A percentile compares a stretch with the other conserved stretches of the same genome.
These are phyloP conservation scores for Antigone vipio DNA, from an alignment of 2,113 vertebrate species.

Conservation along the genomic window DNA sequence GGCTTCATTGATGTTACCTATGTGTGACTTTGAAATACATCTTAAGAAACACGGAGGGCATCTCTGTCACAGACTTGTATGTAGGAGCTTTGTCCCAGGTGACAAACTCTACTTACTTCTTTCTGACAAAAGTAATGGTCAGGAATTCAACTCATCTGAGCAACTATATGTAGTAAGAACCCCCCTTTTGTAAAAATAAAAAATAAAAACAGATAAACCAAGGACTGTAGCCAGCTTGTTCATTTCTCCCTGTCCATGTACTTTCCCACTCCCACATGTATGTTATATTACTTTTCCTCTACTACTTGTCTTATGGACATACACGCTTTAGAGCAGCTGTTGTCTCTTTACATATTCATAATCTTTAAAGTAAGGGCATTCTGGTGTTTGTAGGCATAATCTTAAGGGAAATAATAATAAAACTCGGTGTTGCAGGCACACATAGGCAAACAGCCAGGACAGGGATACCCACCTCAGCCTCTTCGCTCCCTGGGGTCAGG, in stretches of 20 bases:
- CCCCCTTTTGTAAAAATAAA: not conserved
- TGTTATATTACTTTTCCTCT: not conserved
- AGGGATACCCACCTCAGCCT: not conserved
- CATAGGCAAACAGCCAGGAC: not conserved
- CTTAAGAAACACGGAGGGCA: not conserved
- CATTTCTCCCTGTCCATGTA: not conserved
- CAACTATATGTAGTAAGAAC: not conserved
- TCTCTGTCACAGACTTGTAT: not conserved
- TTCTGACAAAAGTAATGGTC: not conserved
- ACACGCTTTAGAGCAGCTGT: not conserved
- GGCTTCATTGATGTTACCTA: not conserved
- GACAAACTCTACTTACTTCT: not conserved
- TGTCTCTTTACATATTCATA: not conserved
- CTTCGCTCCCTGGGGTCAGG: not conserved
- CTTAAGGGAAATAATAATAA: not conserved
- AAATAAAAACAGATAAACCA: not conserved
- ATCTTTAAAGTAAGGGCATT: not conserved
- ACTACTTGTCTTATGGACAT: not conserved
- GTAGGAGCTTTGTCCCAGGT: not conserved
- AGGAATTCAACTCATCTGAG: not conserved
- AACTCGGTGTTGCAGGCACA: not conserved
- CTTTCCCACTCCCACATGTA: not conserved
- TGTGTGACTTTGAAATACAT: not conserved
- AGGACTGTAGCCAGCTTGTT: not conserved
- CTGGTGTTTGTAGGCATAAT: not conserved